Conservation (phyloP, 1,140 invertebrate genomes). For the Lethocerus indicus region DNA sequence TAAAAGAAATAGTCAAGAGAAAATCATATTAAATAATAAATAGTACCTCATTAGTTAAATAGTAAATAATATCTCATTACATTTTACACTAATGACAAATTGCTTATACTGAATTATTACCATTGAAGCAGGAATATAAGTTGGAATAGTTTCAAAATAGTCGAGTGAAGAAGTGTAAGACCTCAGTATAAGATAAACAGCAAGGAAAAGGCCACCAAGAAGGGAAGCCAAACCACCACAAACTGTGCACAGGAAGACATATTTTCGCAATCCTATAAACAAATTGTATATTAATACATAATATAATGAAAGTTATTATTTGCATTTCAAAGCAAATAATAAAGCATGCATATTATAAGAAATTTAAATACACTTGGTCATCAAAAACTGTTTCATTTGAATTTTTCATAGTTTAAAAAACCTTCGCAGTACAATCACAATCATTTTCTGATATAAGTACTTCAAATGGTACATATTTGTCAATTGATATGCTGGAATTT, state of each 20-base stretch:
- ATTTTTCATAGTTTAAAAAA: background rate
- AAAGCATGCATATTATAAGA: background rate
- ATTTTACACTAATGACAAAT: background rate
- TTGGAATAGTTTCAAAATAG: constrained; percentile 69
- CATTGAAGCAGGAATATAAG: constrained; percentile 63
- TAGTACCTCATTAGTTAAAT: background rate
- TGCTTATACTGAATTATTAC: constrained; percentile 26
- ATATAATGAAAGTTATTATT: background rate
- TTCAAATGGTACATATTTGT: too few relatives aligned
- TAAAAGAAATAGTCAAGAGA: background rate
- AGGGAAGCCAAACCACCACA: constrained; percentile 53
- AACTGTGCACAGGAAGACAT: constrained; percentile 56
- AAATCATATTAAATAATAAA: background rate
- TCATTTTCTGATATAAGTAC: background rate
- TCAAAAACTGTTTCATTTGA: background rate
- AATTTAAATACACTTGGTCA: background rate
- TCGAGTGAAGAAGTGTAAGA: constrained; percentile 62
- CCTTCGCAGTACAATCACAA: background rate
- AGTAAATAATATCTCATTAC: background rate
- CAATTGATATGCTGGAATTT: too few relatives aligned
- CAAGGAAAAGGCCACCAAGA: constrained; percentile 52
- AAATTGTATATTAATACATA: background rate
- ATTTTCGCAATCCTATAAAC: constrained; percentile 32
- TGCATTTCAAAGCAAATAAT: background rate
- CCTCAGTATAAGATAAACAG: constrained; percentile 55